These are phyloP conservation scores for Erythrocercus mccallii DNA, from an alignment of 2,113 vertebrate genomes.

Conservation along the genomic window DNA sequence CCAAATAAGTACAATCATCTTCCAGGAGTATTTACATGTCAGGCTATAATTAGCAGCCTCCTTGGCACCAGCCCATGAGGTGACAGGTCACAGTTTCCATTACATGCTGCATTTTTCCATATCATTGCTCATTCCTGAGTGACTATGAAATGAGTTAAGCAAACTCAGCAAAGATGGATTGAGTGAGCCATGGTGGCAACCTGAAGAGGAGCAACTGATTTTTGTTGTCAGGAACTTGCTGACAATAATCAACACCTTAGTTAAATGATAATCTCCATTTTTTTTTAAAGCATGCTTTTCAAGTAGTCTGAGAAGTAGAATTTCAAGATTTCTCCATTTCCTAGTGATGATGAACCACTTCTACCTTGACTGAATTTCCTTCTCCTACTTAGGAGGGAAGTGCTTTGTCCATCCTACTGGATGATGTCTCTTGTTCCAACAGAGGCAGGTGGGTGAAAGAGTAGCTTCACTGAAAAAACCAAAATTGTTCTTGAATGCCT, in stretches of 20 bases:
- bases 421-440: not conserved
- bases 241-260: not conserved
- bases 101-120: slow-evolving; percentile 33
- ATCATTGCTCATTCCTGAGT: not conserved
- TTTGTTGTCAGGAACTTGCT: not conserved
- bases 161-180: not conserved
- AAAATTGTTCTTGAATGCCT: not conserved
- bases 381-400: not conserved
- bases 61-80: slow-evolving; percentile 10
- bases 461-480: not conserved
- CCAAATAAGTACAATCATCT: slow-evolving; percentile 54
- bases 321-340: not conserved
- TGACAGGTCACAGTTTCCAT: slow-evolving; percentile 43
- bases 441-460: not conserved
- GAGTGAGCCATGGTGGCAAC: not conserved
- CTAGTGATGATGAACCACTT: not conserved
- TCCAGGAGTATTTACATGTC: slow-evolving; percentile 40
- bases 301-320: not conserved
- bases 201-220: not conserved
- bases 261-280: not conserved
- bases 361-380: not conserved
- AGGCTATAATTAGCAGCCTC: slow-evolving; percentile 54
- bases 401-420: not conserved
- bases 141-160: not conserved
- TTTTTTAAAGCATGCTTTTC: not conserved